Conservation (phyloP, 2,888 invertebrate genomes). For the Acrobasis repandana region DNA sequence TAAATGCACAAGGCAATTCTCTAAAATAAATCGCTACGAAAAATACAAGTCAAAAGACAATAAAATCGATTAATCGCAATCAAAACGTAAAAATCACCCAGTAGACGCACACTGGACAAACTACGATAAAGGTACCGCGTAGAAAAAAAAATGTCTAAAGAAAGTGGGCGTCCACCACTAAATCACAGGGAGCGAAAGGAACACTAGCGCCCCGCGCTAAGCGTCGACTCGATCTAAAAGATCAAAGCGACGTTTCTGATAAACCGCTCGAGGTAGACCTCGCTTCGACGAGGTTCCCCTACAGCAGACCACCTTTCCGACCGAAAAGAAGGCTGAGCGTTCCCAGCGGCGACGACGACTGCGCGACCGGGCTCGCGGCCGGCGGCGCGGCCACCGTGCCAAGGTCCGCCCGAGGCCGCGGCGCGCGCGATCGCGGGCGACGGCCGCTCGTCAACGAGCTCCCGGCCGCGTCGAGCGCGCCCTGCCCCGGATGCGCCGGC, state of each 20-base stretch:
- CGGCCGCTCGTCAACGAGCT: conserved; percentile 66
- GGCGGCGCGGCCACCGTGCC: conserved; percentile 54
- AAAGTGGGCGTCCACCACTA: conserved; percentile 41
- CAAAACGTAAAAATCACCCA: conserved; percentile 45
- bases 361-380: conserved; percentile 48
- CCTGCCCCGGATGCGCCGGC: conserved; percentile 84
- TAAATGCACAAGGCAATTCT: conserved; percentile 67
- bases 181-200: conserved; percentile 50
- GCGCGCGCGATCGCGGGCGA: conserved; percentile 59
- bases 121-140: conserved; percentile 39
- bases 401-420: conserved; percentile 58
- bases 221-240: neutral
- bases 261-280: conserved; percentile 26
- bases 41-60: conserved; percentile 64
- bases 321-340: conserved; percentile 92
- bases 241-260: conserved; percentile 13
- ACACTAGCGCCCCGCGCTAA: conserved; percentile 30
- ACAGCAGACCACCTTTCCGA: conserved; percentile 91
- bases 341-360: conserved; percentile 83
- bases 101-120: conserved; percentile 29
- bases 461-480: conserved; percentile 70
- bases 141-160: conserved; percentile 36
- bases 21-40: conserved; percentile 52
- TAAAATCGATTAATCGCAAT: conserved; percentile 50
- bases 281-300: conserved; percentile 32